Percentiles rank a stretch among this genome's conserved stretches.
These are phyloP conservation scores for Clarias laeviceps DNA, from an alignment of 2,797 vertebrate genomes.

Conservation along the genomic window DNA sequence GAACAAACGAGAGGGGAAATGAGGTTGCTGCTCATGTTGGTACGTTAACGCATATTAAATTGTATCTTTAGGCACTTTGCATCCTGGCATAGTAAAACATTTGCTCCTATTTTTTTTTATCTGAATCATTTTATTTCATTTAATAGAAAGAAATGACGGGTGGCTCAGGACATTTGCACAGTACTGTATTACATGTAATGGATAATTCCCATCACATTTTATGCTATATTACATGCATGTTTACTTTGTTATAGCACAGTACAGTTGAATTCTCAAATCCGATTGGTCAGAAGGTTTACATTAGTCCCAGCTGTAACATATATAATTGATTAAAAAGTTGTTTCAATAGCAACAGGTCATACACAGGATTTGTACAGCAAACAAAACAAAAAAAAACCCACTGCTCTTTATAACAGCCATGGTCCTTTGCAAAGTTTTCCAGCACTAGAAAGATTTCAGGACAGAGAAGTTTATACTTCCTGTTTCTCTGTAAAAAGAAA, in stretches of 20 bases:
- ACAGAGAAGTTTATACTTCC: not conserved
- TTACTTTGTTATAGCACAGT: not conserved
- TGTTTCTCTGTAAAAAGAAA: conserved; percentile 3
- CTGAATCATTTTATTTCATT: too few species aligned
- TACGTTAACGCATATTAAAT: too few species aligned
- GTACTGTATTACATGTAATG: too few species aligned
- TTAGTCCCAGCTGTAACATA: not conserved
- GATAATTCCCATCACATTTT: too few species aligned
- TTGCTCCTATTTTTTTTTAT: too few species aligned
- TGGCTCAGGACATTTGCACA: too few species aligned
- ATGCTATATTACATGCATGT: not conserved
- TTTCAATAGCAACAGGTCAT: not conserved
- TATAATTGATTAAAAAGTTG: not conserved
- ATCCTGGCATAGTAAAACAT: too few species aligned
- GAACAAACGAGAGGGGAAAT: too few species aligned
- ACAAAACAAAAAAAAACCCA: too few species aligned
- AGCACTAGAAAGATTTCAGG: not conserved
- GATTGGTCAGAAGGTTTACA: not conserved
- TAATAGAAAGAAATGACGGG: too few species aligned
- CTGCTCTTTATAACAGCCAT: not conserved
- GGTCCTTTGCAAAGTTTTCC: not conserved
- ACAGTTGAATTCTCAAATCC: not conserved
- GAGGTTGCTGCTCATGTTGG: too few species aligned
- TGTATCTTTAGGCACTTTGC: too few species aligned
- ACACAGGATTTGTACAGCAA: not conserved